Evolutionary conservation across 2,888 invertebrate genomes (phyloP).

Genomic region (Neoaliturus tenellus): DNA sequence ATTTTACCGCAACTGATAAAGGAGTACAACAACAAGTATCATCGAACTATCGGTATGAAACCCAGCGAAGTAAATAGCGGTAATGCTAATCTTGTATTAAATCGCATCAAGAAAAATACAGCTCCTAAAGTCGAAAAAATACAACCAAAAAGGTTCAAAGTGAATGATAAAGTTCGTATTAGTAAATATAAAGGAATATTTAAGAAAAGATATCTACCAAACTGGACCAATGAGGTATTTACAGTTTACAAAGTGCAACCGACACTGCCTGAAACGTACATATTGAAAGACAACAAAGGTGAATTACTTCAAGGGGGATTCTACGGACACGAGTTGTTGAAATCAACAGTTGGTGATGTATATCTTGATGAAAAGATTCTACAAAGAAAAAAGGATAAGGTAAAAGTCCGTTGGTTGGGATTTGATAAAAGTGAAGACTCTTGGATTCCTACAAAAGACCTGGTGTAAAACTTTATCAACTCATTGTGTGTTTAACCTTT

Average conservation of each 20-base stretch:
- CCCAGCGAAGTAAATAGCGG: conserved; percentile 20
- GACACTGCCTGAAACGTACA: conserved; percentile 45
- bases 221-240: conserved; percentile 50
- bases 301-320: conserved; percentile 30
- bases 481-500: neutral
- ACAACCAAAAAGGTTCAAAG: conserved; percentile 2
- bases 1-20: conserved; percentile 1
- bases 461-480: neutral
- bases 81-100: conserved; percentile 4
- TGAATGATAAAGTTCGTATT: conserved; percentile 48
- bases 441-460: conserved; percentile 49
- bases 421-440: conserved; percentile 51
- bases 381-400: conserved; percentile 32
- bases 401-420: conserved; percentile 49
- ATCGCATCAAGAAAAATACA: conserved; percentile 1
- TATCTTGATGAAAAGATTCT: conserved; percentile 52
- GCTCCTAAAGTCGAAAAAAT: neutral
- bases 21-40: conserved; percentile 40
- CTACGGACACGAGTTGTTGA: conserved; percentile 43
- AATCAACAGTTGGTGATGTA: conserved; percentile 26
- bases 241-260: conserved; percentile 10
- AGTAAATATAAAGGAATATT: conserved; percentile 35
- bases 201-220: conserved; percentile 37
- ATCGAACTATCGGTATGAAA: conserved; percentile 53
- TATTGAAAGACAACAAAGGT: conserved; percentile 18